Conservation (phyloP, 2,797 vertebrate species). For the Acanthornis magna region DNA sequence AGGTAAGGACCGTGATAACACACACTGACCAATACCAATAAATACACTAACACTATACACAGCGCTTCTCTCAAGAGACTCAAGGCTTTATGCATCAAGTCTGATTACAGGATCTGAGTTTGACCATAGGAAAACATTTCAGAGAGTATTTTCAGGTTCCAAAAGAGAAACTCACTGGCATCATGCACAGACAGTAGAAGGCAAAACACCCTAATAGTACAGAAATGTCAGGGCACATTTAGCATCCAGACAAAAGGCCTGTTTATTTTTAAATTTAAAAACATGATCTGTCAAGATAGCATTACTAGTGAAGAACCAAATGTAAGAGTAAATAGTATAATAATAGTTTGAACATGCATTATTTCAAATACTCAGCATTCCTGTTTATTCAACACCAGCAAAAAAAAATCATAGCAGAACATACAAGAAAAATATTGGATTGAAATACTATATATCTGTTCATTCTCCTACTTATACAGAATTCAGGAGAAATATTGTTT, state of each 20-base stretch:
- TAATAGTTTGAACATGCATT: neutral
- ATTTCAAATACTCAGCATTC: neutral
- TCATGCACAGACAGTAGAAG: neutral
- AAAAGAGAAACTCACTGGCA: neutral
- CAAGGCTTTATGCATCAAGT: neutral
- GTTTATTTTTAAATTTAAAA: neutral
- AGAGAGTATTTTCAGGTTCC: neutral
- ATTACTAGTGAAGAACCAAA: neutral
- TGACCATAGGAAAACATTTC: neutral
- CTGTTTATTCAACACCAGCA: neutral
- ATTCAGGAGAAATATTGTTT: neutral
- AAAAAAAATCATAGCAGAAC: neutral
- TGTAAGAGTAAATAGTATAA: neutral
- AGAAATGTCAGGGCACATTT: neutral
- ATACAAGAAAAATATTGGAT: neutral
- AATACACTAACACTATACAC: neutral
- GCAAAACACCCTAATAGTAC: neutral
- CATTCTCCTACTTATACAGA: neutral
- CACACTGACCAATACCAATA: neutral
- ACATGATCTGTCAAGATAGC: neutral
- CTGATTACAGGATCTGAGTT: neutral
- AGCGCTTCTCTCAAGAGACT: rapidly evolving
- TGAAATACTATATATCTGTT: neutral
- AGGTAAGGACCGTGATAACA: neutral
- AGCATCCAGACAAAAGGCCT: neutral